Conservation (phyloP, 2,113 vertebrate species). For the Panurus biarmicus region DNA sequence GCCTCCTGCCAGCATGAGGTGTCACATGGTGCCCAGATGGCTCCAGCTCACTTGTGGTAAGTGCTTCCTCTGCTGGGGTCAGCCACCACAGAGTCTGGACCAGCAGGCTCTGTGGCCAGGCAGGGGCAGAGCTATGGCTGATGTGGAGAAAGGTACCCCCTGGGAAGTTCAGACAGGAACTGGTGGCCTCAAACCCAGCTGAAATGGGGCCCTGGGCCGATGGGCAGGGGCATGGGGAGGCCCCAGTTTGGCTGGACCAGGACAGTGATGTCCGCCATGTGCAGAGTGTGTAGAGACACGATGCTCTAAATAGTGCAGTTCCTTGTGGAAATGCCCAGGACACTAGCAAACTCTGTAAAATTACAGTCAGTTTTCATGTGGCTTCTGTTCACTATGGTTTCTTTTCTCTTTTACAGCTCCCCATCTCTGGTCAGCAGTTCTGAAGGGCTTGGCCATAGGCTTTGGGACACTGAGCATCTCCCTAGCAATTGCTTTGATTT, state of each 20-base stretch:
- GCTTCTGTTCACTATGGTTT: background rate
- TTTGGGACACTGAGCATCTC: conserved; percentile 6
- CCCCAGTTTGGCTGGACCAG: background rate
- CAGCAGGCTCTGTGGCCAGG: background rate
- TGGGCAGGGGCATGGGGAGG: background rate
- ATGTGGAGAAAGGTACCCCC: background rate
- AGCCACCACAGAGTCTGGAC: background rate
- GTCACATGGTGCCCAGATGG: background rate
- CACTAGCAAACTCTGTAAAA: background rate
- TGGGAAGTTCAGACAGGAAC: background rate
- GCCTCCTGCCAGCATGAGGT: rapidly evolving
- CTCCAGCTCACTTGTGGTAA: background rate
- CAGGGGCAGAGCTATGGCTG: background rate
- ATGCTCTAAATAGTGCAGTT: background rate
- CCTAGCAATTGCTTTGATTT: background rate
- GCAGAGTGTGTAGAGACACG: background rate
- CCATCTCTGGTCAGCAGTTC: background rate
- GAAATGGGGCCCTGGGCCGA: background rate
- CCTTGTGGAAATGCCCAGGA: background rate
- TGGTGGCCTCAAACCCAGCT: no score
- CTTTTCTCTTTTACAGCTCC: background rate
- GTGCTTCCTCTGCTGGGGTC: background rate
- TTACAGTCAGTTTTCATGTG: background rate
- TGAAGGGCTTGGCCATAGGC: background rate
- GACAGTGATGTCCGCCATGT: background rate